phyloP scores from a whole-genome alignment of 2,888 invertebrate species.

The Nezara viridula region DNA sequence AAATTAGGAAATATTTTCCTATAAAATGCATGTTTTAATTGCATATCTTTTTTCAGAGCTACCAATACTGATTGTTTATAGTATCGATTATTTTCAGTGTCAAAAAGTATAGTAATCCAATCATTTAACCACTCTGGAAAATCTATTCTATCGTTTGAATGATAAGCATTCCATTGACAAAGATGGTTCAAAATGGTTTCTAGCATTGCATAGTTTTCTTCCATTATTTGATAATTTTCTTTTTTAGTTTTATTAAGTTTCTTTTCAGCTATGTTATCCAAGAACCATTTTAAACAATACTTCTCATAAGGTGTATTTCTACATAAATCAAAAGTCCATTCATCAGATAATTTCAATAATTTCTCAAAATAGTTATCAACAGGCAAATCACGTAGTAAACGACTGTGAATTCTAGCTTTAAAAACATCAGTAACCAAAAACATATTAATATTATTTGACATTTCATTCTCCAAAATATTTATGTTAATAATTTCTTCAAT shows the following conservation, averaged over 20 bases:
- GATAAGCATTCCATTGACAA: slow-evolving; percentile 27
- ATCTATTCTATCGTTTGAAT: slow-evolving; percentile 53
- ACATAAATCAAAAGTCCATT: slow-evolving; percentile 50
- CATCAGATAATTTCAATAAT: slow-evolving; percentile 55
- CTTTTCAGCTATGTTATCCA: slow-evolving; percentile 48
- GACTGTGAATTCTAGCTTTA: slow-evolving; percentile 34
- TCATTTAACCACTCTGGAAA: slow-evolving; percentile 60
- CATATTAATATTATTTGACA: background rate
- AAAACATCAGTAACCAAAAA: slow-evolving; percentile 52
- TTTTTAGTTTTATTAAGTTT: background rate
- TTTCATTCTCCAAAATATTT: slow-evolving; percentile 61
- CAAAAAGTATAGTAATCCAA: slow-evolving; percentile 13
- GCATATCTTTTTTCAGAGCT: slow-evolving; percentile 45
- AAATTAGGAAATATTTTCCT: slow-evolving; percentile 53
- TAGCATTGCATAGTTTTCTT: background rate
- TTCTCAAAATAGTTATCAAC: slow-evolving; percentile 53
- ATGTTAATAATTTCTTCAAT: slow-evolving; percentile 62
- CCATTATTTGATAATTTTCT: background rate
- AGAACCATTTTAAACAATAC: slow-evolving; percentile 59
- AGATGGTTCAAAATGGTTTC: slow-evolving; percentile 9
- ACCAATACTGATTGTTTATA: slow-evolving; percentile 1
- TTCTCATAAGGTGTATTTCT: slow-evolving; percentile 55
- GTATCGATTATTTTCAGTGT: background rate
- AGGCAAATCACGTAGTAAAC: slow-evolving; percentile 26
- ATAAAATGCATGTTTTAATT: slow-evolving; percentile 42